Conservation (phyloP, 1,140 invertebrate genomes). For the Drosophila jambulina region DNA sequence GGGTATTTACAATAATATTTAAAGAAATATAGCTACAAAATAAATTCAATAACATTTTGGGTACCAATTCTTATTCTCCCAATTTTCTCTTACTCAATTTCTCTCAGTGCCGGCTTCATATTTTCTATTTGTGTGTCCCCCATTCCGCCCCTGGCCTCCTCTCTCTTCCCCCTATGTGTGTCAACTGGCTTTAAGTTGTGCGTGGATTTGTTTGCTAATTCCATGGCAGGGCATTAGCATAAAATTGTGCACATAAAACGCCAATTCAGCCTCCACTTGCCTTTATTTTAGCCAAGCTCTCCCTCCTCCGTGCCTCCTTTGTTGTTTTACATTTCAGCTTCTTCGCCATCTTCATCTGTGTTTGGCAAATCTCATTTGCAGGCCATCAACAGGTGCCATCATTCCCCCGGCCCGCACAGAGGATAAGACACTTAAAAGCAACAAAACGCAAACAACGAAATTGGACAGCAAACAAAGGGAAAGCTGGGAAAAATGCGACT, state of each 20-base stretch:
- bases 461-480: slow-evolving; percentile 58
- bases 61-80: not conserved
- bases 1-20: not conserved
- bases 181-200: slow-evolving; percentile 60
- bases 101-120: slow-evolving; percentile 32
- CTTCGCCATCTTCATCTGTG: slow-evolving; percentile 25
- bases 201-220: slow-evolving; percentile 60
- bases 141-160: too few species aligned
- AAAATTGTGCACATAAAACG: slow-evolving; percentile 64
- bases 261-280: slow-evolving; percentile 33
- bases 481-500: slow-evolving; percentile 1
- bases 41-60: not conserved
- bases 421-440: not conserved
- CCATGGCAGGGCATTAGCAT: slow-evolving; percentile 64
- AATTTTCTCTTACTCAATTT: not conserved
- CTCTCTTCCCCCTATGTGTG: slow-evolving; percentile 23
- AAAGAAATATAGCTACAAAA: not conserved
- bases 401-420: not conserved
- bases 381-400: slow-evolving; percentile 71
- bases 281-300: not conserved
- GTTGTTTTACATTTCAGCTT: slow-evolving; percentile 7
- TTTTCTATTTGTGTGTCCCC: slow-evolving; percentile 30
- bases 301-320: not conserved
- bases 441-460: slow-evolving; percentile 50
- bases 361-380: slow-evolving; percentile 58